Percentiles rank a stretch among this genome's conserved stretches.
Evolutionary conservation across 2,113 vertebrate genomes (phyloP).

Genomic region (Mormoops blainvillei): DNA sequence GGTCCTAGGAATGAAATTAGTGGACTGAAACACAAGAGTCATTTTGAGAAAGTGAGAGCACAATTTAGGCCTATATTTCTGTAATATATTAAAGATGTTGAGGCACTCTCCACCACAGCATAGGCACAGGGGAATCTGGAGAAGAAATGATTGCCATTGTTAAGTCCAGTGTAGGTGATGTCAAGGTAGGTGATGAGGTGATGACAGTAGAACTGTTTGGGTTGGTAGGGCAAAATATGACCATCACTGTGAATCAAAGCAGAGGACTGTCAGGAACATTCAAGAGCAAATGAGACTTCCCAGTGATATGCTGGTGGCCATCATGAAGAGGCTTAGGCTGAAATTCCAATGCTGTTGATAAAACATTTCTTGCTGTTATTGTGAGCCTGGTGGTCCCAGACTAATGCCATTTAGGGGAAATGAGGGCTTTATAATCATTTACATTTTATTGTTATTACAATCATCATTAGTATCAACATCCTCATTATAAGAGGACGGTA

Average conservation of each 20-base stretch:
- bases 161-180: neutral
- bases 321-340: neutral
- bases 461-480: neutral
- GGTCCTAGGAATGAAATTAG: neutral
- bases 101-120: neutral
- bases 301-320: neutral
- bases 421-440: neutral
- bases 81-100: neutral
- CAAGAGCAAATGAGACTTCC: neutral
- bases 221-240: neutral
- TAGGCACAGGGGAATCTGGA: neutral
- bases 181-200: neutral
- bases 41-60: neutral
- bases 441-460: neutral
- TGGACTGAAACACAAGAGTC: neutral
- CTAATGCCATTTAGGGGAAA: neutral
- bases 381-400: neutral
- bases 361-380: neutral
- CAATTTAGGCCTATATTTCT: neutral
- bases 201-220: neutral
- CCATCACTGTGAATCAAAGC: neutral
- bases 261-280: neutral
- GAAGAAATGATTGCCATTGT: neutral
- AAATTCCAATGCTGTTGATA: neutral
- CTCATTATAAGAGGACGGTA: neutral